Conservation (phyloP, 2,797 vertebrate species). For the Bryconaethiops microstoma region DNA sequence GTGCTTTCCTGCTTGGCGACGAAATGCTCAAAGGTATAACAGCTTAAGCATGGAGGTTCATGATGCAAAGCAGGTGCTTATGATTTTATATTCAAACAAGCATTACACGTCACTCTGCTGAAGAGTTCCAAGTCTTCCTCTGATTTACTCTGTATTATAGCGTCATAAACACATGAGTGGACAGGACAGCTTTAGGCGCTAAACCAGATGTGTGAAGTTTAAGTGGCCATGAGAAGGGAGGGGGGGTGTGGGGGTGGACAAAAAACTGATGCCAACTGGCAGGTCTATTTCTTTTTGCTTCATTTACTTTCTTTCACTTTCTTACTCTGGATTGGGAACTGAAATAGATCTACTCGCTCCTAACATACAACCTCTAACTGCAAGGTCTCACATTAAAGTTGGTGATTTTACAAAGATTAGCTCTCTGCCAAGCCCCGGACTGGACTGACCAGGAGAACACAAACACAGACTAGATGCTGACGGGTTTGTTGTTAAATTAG, state of each 20-base stretch:
- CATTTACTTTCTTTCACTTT: not conserved
- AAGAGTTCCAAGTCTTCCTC: slow-evolving; percentile 16
- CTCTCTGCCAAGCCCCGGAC: not conserved
- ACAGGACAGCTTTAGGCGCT: slow-evolving; percentile 22
- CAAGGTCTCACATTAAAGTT: not conserved
- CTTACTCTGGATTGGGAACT: not conserved
- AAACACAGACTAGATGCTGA: not conserved
- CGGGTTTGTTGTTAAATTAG: slow-evolving; percentile 5
- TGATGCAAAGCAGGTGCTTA: slow-evolving; percentile 55
- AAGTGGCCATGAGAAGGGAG: not conserved
- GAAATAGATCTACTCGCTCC: not conserved
- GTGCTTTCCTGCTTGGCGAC: slow-evolving; percentile 38
- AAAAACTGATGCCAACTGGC: not conserved
- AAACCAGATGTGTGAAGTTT: slow-evolving; percentile 30
- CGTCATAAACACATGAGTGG: slow-evolving; percentile 14
- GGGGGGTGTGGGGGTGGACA: not conserved
- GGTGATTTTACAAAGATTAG: not conserved
- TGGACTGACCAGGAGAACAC: not conserved
- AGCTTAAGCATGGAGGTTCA: slow-evolving; percentile 24
- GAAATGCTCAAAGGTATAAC: slow-evolving; percentile 44
- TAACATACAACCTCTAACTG: not conserved
- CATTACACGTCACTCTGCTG: slow-evolving; percentile 25
- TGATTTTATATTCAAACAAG: slow-evolving; percentile 50
- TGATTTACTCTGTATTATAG: slow-evolving; percentile 28
- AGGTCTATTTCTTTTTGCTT: slow-evolving; percentile 13